Conservation (phyloP, 2,113 vertebrate species). For the Bucco capensis region DNA sequence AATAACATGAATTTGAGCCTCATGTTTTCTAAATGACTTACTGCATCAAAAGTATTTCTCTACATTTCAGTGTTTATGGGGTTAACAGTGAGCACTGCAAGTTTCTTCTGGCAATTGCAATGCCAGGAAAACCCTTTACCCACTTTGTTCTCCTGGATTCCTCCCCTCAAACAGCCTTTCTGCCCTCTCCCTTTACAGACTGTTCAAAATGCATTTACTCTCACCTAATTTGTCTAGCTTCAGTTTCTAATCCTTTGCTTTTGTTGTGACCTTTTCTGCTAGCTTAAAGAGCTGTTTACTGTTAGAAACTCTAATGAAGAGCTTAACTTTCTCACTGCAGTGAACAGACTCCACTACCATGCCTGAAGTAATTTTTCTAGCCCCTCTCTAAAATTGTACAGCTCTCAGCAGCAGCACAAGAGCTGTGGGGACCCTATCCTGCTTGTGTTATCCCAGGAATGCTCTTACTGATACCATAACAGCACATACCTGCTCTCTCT, state of each 20-base stretch:
- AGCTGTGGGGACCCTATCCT: background rate
- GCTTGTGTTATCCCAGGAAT: background rate
- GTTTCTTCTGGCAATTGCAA: background rate
- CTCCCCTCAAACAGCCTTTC: background rate
- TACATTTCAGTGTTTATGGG: background rate
- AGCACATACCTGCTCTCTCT: background rate
- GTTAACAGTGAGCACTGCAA: background rate
- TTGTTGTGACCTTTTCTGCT: background rate
- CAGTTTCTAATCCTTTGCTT: background rate
- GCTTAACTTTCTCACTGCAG: background rate
- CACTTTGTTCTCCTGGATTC: background rate
- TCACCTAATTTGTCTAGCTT: background rate
- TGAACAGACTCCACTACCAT: background rate
- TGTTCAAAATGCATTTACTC: background rate
- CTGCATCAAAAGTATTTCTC: background rate
- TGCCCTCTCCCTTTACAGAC: background rate
- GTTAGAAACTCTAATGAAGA: background rate
- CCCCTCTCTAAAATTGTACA: background rate
- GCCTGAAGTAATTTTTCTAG: background rate
- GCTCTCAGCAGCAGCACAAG: background rate
- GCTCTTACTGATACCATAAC: background rate
- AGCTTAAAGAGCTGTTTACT: background rate
- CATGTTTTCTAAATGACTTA: background rate
- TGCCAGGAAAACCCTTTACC: fast-evolving
- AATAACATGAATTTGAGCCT: background rate